Percentiles rank a stretch among this genome's conserved stretches.
Conservation (phyloP, 2,113 vertebrate species). For the Phasianus colchicus region DNA sequence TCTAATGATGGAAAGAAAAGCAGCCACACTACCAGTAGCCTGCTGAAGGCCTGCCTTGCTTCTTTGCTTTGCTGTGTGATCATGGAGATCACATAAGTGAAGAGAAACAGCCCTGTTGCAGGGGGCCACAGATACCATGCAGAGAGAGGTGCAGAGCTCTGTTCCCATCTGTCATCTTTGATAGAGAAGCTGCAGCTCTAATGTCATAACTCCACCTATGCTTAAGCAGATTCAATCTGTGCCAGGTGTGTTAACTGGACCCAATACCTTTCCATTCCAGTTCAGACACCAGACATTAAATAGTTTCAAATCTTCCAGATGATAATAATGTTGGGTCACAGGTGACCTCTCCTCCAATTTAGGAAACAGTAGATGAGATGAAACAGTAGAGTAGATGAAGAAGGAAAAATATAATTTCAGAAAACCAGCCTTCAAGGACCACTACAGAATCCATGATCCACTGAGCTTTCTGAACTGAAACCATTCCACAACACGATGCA, state of each 20-base stretch:
- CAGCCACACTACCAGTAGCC: background rate
- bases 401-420: background rate
- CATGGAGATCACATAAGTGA: accelerated
- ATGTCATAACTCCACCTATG: background rate
- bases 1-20: background rate
- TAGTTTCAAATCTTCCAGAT: background rate
- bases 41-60: background rate
- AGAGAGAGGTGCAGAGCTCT: background rate
- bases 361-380: slow-evolving; percentile 22
- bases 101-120: too few species aligned
- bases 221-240: background rate
- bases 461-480: background rate
- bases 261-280: background rate
- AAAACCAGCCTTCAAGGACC: background rate
- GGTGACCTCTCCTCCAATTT: background rate
- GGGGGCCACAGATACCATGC: background rate
- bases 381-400: background rate
- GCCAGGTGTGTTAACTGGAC: background rate
- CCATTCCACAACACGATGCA: background rate
- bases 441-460: background rate
- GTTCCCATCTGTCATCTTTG: background rate
- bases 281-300: background rate
- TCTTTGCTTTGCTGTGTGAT: background rate
- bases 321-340: background rate
- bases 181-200: background rate